Evolutionary conservation across 2,888 invertebrate genomes (phyloP), one percentile per base, ranked within the genome.

Genomic region (Trisateles emortualis): DNA sequence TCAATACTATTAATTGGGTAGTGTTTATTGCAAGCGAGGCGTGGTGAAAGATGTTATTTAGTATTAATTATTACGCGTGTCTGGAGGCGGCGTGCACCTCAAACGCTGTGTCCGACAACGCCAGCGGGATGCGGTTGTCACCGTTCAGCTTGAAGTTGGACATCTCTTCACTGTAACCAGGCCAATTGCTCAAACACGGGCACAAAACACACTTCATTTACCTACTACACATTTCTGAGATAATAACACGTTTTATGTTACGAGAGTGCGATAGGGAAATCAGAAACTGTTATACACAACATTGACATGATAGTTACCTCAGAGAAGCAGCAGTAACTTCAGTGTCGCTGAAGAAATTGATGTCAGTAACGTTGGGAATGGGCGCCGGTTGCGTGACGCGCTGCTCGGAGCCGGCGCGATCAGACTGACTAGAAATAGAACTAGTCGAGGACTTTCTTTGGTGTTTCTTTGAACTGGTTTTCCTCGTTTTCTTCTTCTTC

Each of bases 261-360:
- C 38, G 35, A 29, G 32, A 33, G 49, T 29, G 24, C 19, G 24
- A 50, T 43, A 41, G 2, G 11, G 11, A 30, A n/a, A 41, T 36
- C 30, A 22, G 6, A 42, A 52, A 40, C 33, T 30, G 32, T 42
- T 0, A 8, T 10, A n/a, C 8, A 2, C 24, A 6, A 22, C 8
- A 26, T 26, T 26, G 13, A 29, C 2, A 16, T 39, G 3, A n/a
- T 24, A 19, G 32, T 81, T 79, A 95, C 93, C 95, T 95, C 39
- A 94, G 88, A 5, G 86, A 81, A 13, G 94, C 87, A 0, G 94
- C 95, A n/a, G 96, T 96, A 43, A 97, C 92, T 92, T 99, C 98
- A 0, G 97, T 97, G 81, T 99, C 99, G 81, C 98, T 98, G 89
- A 97, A 98, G 92, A 98, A 98, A 82, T 98, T 83, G 64, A 90